Conservation (phyloP, 2,888 invertebrate genomes). For the Drosophila cognata region DNA sequence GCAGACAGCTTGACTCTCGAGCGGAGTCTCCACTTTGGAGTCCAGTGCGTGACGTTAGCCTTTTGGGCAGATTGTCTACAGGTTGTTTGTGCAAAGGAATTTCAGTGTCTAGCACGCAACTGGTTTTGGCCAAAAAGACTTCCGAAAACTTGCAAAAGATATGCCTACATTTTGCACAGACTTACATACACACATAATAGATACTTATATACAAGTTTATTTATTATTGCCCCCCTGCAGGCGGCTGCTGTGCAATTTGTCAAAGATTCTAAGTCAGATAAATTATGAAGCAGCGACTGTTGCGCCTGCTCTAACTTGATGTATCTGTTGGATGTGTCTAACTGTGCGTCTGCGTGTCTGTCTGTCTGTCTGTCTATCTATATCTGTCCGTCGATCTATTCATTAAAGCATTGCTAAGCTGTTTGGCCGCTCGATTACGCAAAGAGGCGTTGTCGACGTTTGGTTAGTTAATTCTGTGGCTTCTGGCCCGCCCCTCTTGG, state of each 20-base stretch:
- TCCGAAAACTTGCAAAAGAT: constrained; percentile 63
- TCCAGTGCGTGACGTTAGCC: constrained; percentile 29
- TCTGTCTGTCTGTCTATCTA: constrained; percentile 1
- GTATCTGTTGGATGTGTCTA: constrained; percentile 47
- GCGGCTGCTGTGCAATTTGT: constrained; percentile 66
- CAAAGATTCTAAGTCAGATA: constrained; percentile 71
- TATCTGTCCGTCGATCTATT: constrained; percentile 33
- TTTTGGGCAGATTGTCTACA: constrained; percentile 47
- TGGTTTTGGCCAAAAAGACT: constrained; percentile 55
- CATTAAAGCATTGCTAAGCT: constrained; percentile 55
- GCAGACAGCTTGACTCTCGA: constrained; percentile 26
- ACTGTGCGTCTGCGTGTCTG: constrained; percentile 7
- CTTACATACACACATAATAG: constrained; percentile 9
- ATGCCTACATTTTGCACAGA: constrained; percentile 29
- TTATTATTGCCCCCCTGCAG: constrained; percentile 30
- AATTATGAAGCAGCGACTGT: constrained; percentile 56
- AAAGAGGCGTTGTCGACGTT: constrained; percentile 45
- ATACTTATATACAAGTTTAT: constrained; percentile 13
- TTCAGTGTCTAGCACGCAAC: constrained; percentile 52
- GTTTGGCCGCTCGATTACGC: constrained; percentile 64
- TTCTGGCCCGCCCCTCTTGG: constrained; percentile 25
- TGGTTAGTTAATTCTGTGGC: constrained; percentile 28
- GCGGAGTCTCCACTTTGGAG: constrained; percentile 33
- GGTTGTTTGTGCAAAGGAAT: constrained; percentile 65
- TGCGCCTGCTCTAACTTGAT: constrained; percentile 31